phyloP scores from a whole-genome alignment of 2,888 invertebrate genomes.

The Euphydryas editha region DNA sequence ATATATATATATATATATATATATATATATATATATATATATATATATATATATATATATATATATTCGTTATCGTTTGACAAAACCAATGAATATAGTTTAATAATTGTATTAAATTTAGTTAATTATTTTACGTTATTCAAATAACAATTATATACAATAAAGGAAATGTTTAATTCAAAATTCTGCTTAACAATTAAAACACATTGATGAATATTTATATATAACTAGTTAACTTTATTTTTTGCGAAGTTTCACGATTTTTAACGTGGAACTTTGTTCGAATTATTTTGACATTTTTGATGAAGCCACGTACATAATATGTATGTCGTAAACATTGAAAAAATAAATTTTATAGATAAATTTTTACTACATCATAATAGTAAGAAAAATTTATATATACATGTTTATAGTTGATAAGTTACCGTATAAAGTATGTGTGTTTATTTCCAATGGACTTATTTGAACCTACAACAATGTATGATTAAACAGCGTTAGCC shows the following conservation, averaged over 20 bases:
- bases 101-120: not conserved
- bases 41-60: no score
- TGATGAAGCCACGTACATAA: no score
- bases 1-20: no score
- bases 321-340: not conserved
- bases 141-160: not conserved
- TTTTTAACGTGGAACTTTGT: not conserved
- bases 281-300: not conserved
- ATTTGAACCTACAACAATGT: conserved; percentile 6
- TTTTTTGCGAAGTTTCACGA: conserved; percentile 5
- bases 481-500: conserved; percentile 22
- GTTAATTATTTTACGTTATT: not conserved
- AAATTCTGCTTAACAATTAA: not conserved
- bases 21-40: no score
- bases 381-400: not conserved
- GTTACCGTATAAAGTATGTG: not conserved
- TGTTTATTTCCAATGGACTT: not conserved
- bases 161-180: conserved; percentile 1
- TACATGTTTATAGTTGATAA: not conserved
- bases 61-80: no score
- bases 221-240: not conserved
- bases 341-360: not conserved
- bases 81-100: not conserved
- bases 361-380: not conserved
- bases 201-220: conserved; percentile 8